A percentile compares a stretch with the other conserved stretches of the same genome.
Conservation (phyloP, 1,140 invertebrate genomes). For the Caenorhabditis tropicalis region DNA sequence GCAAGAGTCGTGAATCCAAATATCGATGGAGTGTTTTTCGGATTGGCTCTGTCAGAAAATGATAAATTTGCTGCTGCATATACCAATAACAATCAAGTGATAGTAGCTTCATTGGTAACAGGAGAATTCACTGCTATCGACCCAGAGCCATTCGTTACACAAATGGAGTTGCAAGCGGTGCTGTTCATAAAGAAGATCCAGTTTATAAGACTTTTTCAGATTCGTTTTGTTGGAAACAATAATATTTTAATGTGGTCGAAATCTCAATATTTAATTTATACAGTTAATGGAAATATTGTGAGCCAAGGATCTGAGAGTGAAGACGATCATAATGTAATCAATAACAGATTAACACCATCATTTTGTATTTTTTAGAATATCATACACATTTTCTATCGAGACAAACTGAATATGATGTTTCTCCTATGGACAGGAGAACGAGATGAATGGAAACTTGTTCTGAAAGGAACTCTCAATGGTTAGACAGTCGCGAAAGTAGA, state of each 20-base stretch:
- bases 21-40: conserved; percentile 86
- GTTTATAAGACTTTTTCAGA: background rate
- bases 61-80: conserved; percentile 94
- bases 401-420: conserved; percentile 46
- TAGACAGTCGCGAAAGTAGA: background rate
- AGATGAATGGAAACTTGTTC: conserved; percentile 61
- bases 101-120: conserved; percentile 82
- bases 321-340: conserved; percentile 29
- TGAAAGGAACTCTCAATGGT: conserved; percentile 50
- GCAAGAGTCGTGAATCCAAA: conserved; percentile 88
- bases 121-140: conserved; percentile 73
- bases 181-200: background rate
- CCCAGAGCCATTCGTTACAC: conserved; percentile 62
- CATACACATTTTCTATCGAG: conserved; percentile 60
- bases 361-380: conserved; percentile 56
- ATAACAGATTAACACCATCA: background rate
- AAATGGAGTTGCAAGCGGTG: conserved; percentile 59
- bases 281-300: conserved; percentile 59
- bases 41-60: conserved; percentile 88
- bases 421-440: conserved; percentile 61
- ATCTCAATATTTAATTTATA: conserved; percentile 61
- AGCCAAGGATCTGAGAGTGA: conserved; percentile 45
- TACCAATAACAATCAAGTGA: conserved; percentile 91
- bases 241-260: conserved; percentile 63
- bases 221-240: background rate